Evolutionary conservation across 2,113 vertebrate species (phyloP), one percentile per base, ranked within the genome.

Genomic region (Myiozetetes cayanensis): DNA sequence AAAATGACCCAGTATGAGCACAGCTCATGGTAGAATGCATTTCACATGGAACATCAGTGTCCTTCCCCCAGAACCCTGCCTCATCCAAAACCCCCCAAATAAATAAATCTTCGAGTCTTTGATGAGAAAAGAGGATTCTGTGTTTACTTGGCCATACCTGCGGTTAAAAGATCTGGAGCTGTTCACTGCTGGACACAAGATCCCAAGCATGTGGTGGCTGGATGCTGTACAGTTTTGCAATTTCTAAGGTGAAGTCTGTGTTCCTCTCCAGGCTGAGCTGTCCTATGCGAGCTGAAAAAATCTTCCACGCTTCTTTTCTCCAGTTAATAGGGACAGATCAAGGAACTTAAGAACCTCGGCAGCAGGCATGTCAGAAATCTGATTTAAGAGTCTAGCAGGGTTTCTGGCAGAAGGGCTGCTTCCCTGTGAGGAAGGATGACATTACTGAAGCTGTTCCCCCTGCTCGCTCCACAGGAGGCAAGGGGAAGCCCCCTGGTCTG

Each of bases 361-460:
- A 78, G 31, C 53, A 85, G 35, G 58, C 50, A 21, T 81, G 77
- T 83, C 79, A 76, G 35, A 66, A 72, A 25, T 28, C 41, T 91
- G 77, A 89, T 92, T 82, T 68, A 91, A 70, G 85, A 90, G 53
- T 62, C 49, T 85, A 37, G 25, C 2, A 76, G 62, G 56, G 90
- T 90, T 96, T 90, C 85, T 87, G 91, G 87, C 71, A 85, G 81
- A 87, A 68, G 71, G 27, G 58, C 76, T 85, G n/a, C 58, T 73
- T 94, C 43, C 78, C 70, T 35, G 46, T 23, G 67, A 96, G 46
- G 78, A 95, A 74, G 31, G 78, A 89, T 95, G 49, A 67, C 53
- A 37, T 92, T 85, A 89, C 81, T 39, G 81, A 95, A 94, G 91
- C 85, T 89, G 93, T 96, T 96, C 71, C 89, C 85, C 93, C 80